A percentile compares a stretch with the other conserved stretches of the same genome.
phyloP scores from a whole-genome alignment of 2,797 vertebrate genomes.

The Chaenodraco wilsoni region DNA sequence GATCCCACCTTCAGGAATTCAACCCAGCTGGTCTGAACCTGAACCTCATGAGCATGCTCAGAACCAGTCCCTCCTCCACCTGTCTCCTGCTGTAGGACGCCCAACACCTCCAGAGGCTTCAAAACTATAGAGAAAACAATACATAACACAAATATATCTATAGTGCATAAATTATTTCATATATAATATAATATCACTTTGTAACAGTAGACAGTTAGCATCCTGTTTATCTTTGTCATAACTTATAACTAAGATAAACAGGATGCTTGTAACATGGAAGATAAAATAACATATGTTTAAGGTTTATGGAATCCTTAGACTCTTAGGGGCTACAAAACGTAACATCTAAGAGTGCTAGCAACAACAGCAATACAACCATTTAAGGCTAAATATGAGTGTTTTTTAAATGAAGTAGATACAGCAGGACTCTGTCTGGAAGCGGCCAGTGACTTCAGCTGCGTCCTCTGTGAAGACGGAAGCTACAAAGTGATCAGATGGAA shows the following conservation, averaged over 20 bases:
- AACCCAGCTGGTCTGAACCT: slow-evolving; percentile 78
- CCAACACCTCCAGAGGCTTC: neutral
- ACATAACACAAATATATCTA: neutral
- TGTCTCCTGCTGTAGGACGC: slow-evolving; percentile 73
- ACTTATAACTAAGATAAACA: neutral
- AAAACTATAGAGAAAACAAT: neutral
- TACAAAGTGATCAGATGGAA: too few species aligned
- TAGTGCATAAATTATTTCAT: neutral
- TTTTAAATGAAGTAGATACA: neutral
- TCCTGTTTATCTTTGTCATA: neutral
- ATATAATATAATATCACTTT: neutral
- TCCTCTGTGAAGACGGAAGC: neutral
- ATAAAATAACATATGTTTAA: neutral
- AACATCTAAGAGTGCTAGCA: neutral
- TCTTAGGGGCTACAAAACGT: neutral
- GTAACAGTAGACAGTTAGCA: neutral
- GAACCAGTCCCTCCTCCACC: slow-evolving; percentile 70
- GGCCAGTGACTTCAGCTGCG: neutral
- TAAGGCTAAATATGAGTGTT: neutral
- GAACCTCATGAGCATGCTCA: slow-evolving; percentile 59
- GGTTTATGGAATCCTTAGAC: slow-evolving; percentile 4
- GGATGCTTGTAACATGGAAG: neutral
- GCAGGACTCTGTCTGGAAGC: neutral
- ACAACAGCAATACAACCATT: neutral
- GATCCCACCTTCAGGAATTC: slow-evolving; percentile 50